Evolutionary conservation across 2,888 invertebrate genomes (phyloP).

Genomic region (Pseudoips prasinana): DNA sequence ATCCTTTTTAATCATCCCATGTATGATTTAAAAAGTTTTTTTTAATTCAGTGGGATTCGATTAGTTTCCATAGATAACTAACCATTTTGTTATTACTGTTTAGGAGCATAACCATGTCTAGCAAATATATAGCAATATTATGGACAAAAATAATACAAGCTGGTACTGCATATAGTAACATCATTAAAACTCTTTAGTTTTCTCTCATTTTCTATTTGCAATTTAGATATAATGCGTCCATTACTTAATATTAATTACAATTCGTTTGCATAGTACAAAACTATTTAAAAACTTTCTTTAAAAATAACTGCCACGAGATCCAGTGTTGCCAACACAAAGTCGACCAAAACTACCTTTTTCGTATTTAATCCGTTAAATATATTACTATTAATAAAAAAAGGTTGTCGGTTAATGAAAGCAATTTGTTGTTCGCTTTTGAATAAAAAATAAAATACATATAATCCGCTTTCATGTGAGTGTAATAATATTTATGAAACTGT

Average conservation of each 20-base stretch:
- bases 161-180: conserved; percentile 12
- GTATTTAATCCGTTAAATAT: conserved; percentile 25
- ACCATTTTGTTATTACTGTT: too few species aligned
- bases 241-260: conserved; percentile 45
- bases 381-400: conserved; percentile 37
- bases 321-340: conserved; percentile 48
- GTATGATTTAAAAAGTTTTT: too few species aligned
- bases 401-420: conserved; percentile 66
- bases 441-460: conserved; percentile 48
- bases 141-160: conserved; percentile 9
- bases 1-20: too few species aligned
- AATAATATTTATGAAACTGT: conserved; percentile 44
- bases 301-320: conserved; percentile 25
- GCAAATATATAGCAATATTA: too few species aligned
- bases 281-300: conserved; percentile 17
- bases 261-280: conserved; percentile 55
- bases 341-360: conserved; percentile 38
- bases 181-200: conserved; percentile 5
- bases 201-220: conserved; percentile 8
- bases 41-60: too few species aligned
- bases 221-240: conserved; percentile 22
- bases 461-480: conserved; percentile 71
- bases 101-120: too few species aligned
- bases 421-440: conserved; percentile 62
- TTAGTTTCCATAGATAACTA: too few species aligned